Base-by-base conservation (phyloP, 2,888 invertebrate species). In the Drosophila setosimentum region DNA sequence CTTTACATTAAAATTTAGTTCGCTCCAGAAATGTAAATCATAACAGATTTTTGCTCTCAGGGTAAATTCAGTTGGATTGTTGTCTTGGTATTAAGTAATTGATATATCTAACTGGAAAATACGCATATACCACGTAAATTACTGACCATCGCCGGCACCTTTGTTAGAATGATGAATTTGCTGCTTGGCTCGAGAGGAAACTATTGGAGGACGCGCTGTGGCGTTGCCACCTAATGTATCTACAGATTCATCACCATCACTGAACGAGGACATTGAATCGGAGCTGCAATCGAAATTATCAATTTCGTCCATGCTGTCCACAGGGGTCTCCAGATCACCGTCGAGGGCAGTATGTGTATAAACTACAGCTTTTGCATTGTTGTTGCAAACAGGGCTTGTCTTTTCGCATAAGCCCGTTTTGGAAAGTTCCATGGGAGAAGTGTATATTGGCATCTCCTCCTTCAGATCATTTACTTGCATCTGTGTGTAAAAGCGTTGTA, bases 261-360 rank as follows among this genome's bases (percentile, higher is more conserved):
- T 91, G 67, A 80, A 75, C 0, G 91, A 86, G 3, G 88, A 89
- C 68, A 88, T 65, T 2, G 80, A 89, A 45, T 91, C 92, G 1
- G 92, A 92, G 64, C 90, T 91, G 24, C 79, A 69, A 33, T 81
- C 88, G 29, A 80, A 88, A 8, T 89, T 88, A 11, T 89, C 91
- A 30, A 74, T 60, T 32, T 88, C 92, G 16, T 83, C 88, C 74
- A 77, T 79, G 57, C 91, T 88, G 27, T 88, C 82, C 6, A 63
- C 29, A 2, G 78, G 75, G 1, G 87, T 76, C 2, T 59, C 77
- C 49, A 59, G 3, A 8, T 67, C 80, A 40, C 21, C 51, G 0
- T 75, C 65, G n/a, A 37, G 45, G 8, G 8, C 45, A n/a, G 42
- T 57, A 6, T 27, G 37, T 40, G 21, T 7, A 6, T 29, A n/a